Conservation (phyloP, 64 coral and sea anemone species). For the Pocillopora verrucosa region DNA sequence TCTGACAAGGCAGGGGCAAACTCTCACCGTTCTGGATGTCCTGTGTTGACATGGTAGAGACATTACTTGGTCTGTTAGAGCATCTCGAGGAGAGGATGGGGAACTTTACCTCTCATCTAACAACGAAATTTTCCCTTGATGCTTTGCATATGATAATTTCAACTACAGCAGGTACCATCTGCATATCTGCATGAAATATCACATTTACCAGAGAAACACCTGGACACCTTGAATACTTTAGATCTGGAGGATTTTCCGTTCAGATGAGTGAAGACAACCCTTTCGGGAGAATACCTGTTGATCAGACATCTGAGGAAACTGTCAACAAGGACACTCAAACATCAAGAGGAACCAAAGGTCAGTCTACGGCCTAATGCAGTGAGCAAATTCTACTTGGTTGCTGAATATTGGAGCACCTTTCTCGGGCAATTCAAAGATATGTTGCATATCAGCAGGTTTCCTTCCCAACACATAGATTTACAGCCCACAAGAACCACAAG, state of each 20-base stretch:
- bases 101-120: slow-evolving; percentile 51
- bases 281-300: slow-evolving; percentile 60
- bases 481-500: slow-evolving; percentile 47
- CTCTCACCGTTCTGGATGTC: slow-evolving; percentile 40
- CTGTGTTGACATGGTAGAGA: slow-evolving; percentile 60
- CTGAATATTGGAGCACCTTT: slow-evolving; percentile 65
- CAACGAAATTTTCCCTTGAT: slow-evolving; percentile 63
- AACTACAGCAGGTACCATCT: slow-evolving; percentile 78
- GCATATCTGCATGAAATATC: slow-evolving; percentile 52
- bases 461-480: slow-evolving; percentile 43
- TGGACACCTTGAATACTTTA: slow-evolving; percentile 31
- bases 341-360: slow-evolving; percentile 58
- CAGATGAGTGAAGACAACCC: slow-evolving; percentile 43
- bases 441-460: slow-evolving; percentile 17
- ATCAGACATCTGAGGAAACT: slow-evolving; percentile 64
- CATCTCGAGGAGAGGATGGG: slow-evolving; percentile 51
- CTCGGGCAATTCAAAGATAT: slow-evolving; percentile 56
- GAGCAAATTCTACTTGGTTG: slow-evolving; percentile 56
- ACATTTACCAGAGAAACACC: slow-evolving; percentile 41
- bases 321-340: slow-evolving; percentile 75
- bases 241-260: slow-evolving; percentile 66
- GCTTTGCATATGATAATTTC: slow-evolving; percentile 55
- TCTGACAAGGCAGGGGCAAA: too few species aligned
- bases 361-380: slow-evolving; percentile 57
- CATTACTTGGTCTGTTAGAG: slow-evolving; percentile 41